Evolutionary conservation across 23 tunicate genomes (phyloP).

Genomic region (Botrylloides violaceus): DNA sequence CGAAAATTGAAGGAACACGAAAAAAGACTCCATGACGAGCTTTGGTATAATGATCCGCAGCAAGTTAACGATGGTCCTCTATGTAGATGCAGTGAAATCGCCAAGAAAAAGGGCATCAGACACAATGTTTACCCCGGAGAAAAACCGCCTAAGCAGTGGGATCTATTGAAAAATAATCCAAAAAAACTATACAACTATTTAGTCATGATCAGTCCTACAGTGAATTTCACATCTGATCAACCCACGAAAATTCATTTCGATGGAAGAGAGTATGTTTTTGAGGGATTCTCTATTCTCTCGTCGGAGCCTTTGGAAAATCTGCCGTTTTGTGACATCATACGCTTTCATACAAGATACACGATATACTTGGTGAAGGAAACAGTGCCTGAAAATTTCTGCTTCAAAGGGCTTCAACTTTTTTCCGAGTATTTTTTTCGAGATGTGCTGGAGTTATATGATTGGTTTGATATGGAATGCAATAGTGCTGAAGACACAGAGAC

Average conservation of each 20-base stretch:
- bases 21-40: slow-evolving; percentile 78
- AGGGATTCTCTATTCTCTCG: slow-evolving; percentile 91
- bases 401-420: slow-evolving; percentile 74
- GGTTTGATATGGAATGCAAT: slow-evolving; percentile 37
- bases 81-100: slow-evolving; percentile 53
- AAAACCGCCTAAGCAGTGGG: slow-evolving; percentile 31
- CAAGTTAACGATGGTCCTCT: slow-evolving; percentile 95
- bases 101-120: slow-evolving; percentile 66
- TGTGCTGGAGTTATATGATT: slow-evolving; percentile 86
- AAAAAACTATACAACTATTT: slow-evolving; percentile 89
- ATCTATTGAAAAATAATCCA: slow-evolving; percentile 2
- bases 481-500: slow-evolving; percentile 19
- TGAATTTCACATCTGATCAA: slow-evolving; percentile 45
- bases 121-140: slow-evolving; percentile 96
- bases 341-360: slow-evolving; percentile 86
- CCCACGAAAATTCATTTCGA: slow-evolving; percentile 64
- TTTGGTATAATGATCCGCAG: slow-evolving; percentile 93
- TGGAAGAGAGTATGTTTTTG: slow-evolving; percentile 72
- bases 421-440: slow-evolving; percentile 91
- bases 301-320: slow-evolving; percentile 59
- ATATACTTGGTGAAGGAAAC: slow-evolving; percentile 83
- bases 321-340: slow-evolving; percentile 77
- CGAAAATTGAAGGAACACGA: slow-evolving; percentile 70
- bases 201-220: slow-evolving; percentile 69
- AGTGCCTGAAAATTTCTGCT: slow-evolving; percentile 86